phyloP scores from a whole-genome alignment of 2,888 invertebrate genomes.

The Cheilosia impressa region DNA sequence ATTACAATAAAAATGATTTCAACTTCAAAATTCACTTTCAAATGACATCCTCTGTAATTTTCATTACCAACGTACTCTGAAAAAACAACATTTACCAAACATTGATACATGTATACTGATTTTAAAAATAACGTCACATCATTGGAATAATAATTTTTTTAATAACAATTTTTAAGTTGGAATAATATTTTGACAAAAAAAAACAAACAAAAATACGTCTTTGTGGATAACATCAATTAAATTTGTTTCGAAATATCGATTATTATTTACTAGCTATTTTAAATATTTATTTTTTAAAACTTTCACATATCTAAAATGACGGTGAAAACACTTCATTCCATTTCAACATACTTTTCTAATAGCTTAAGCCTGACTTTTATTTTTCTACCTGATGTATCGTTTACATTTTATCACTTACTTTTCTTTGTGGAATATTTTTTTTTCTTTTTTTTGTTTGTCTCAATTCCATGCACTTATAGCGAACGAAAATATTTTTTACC shows the following conservation, averaged over 20 bases:
- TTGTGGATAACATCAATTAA: background rate
- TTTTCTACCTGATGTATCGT: slow-evolving; percentile 63
- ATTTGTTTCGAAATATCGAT: slow-evolving; percentile 16
- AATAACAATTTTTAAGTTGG: slow-evolving; percentile 1
- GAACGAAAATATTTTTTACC: slow-evolving; percentile 7
- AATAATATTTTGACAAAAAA: slow-evolving; percentile 2
- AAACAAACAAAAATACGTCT: background rate
- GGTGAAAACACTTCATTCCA: slow-evolving; percentile 13
- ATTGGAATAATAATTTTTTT: background rate
- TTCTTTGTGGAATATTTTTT: slow-evolving; percentile 8
- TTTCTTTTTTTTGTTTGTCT: slow-evolving; percentile 12
- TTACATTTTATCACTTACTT: slow-evolving; percentile 52
- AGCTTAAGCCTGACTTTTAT: slow-evolving; percentile 32
- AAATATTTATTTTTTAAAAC: background rate
- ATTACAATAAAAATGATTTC: slow-evolving; percentile 59
- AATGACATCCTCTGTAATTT: slow-evolving; percentile 1
- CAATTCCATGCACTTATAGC: slow-evolving; percentile 52
- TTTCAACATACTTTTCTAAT: slow-evolving; percentile 39
- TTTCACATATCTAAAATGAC: slow-evolving; percentile 2
- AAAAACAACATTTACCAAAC: slow-evolving; percentile 28
- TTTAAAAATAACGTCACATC: background rate
- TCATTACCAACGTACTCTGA: background rate
- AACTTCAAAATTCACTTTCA: slow-evolving; percentile 26
- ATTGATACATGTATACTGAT: slow-evolving; percentile 4
- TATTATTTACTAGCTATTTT: background rate